phyloP scores from a whole-genome alignment of 1,140 invertebrate species.

The Pollicipes pollicipes region DNA sequence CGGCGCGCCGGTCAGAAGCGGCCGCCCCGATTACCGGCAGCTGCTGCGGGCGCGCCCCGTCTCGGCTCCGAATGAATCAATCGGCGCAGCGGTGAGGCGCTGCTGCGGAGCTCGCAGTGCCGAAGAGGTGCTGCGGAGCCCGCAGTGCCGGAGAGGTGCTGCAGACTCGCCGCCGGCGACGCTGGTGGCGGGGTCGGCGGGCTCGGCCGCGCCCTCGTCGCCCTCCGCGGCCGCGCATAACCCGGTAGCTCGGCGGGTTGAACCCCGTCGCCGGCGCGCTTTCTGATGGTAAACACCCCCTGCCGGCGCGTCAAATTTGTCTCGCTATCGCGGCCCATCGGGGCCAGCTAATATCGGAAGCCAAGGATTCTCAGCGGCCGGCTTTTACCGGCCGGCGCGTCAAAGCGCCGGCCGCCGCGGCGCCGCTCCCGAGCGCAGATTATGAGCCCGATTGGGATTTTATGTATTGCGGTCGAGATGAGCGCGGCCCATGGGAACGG shows the following conservation, averaged over 20 bases:
- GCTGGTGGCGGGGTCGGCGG: too few species aligned
- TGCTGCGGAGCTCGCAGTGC: too few species aligned
- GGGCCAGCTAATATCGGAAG: not conserved
- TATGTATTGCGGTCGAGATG: not conserved
- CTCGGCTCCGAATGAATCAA: too few species aligned
- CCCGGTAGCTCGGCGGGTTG: not conserved
- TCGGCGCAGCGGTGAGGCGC: too few species aligned
- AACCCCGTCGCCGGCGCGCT: not conserved
- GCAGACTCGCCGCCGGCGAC: too few species aligned
- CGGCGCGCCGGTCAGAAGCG: not conserved
- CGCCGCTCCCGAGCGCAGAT: too few species aligned
- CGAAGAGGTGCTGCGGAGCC: too few species aligned
- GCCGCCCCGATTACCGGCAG: not conserved
- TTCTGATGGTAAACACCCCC: conserved; percentile 1
- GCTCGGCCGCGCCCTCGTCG: not conserved
- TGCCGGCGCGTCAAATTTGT: not conserved
- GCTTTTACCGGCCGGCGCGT: not conserved
- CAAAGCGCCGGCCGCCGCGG: not conserved
- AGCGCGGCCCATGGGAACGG: not conserved
- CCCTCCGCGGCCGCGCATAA: not conserved
- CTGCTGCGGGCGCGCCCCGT: too few species aligned
- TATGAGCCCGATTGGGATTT: too few species aligned
- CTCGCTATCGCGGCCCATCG: not conserved
- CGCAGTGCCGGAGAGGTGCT: too few species aligned
- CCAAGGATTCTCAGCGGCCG: too few species aligned